These are phyloP conservation scores for Tragelaphus buxtoni DNA, from an alignment of 2,113 vertebrate species.

Conservation along the genomic window DNA sequence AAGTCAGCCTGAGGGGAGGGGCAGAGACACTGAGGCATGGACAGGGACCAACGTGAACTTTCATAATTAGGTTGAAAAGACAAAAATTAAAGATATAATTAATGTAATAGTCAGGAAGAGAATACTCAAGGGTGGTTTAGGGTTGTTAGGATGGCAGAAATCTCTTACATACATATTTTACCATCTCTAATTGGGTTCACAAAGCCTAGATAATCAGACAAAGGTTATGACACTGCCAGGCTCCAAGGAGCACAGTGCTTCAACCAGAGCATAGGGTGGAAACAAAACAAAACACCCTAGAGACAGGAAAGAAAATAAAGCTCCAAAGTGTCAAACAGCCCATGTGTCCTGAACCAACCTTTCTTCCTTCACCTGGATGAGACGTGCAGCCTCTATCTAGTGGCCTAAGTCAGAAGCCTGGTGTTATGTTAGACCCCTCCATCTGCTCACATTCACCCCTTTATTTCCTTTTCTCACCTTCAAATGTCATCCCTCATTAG, in stretches of 20 bases:
- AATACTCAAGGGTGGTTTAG: neutral
- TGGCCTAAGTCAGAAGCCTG: neutral
- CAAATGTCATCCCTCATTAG: neutral
- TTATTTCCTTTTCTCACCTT: neutral
- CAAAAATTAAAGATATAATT: slow-evolving; percentile 37
- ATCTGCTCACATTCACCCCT: rapidly evolving
- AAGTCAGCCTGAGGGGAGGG: neutral
- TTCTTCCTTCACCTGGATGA: neutral
- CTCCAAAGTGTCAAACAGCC: neutral
- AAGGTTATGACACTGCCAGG: neutral
- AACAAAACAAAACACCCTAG: neutral
- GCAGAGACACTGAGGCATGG: neutral
- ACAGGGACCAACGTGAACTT: neutral
- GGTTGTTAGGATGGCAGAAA: neutral
- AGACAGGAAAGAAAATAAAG: neutral
- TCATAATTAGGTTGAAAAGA: slow-evolving; percentile 12
- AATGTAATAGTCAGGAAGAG: slow-evolving; percentile 11
- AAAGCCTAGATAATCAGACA: neutral
- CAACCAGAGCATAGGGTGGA: neutral
- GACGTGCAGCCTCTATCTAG: rapidly evolving
- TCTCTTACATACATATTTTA: slow-evolving; percentile 20
- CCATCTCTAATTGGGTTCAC: slow-evolving; percentile 37
- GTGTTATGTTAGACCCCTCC: neutral
- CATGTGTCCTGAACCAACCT: neutral
- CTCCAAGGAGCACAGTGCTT: neutral